Evolutionary conservation across 2,888 invertebrate genomes (phyloP), one percentile per base, ranked within the genome.

Genomic region (Nasonia oneida): DNA sequence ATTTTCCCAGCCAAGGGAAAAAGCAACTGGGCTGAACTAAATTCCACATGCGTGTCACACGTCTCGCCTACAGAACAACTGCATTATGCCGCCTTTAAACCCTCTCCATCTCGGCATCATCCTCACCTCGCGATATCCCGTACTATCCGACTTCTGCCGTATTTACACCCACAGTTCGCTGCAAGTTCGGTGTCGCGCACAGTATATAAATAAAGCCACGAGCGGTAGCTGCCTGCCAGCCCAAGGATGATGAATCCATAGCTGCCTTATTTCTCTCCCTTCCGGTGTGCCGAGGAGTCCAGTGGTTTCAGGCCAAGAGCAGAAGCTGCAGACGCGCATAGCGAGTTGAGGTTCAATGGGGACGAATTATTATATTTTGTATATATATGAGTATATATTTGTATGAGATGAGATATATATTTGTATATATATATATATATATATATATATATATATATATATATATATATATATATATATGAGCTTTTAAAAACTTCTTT

Each of bases 181-280:
- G 15, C 33, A 10, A 33, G 12, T 33, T 37, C 76, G 53, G 15
- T 33, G 53, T 53, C n/a, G 76, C 57, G 18, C 75, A 10, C 61
- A 61, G 61, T 76, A 57, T 61, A 76, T 76, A 76, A 76, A 76
- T 61, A 76, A 76, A 76, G 53, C 57, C 74, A n/a, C 18, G 5
- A n/a, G 47, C 74, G 18, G 23, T 14, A 10, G 61, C 61, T 23
- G 61, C 12, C 76, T n/a, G 57, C 76, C 57, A 23, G 64, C 78
- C 64, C 23, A 12, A 39, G 78, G 78, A 78, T 78, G 64, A 78
- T 78, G 64, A 78, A 64, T 64, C 78, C 42, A 64, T 64, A 29
- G 64, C 18, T 37, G 39, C n/a, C 57, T 77, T 50, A 75, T 37
- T 29, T 57, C 37, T 18, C 37, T 61, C 37, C 15, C n/a, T 39